Conservation (phyloP, 2,797 vertebrate genomes). For the Centropyge bicolor region DNA sequence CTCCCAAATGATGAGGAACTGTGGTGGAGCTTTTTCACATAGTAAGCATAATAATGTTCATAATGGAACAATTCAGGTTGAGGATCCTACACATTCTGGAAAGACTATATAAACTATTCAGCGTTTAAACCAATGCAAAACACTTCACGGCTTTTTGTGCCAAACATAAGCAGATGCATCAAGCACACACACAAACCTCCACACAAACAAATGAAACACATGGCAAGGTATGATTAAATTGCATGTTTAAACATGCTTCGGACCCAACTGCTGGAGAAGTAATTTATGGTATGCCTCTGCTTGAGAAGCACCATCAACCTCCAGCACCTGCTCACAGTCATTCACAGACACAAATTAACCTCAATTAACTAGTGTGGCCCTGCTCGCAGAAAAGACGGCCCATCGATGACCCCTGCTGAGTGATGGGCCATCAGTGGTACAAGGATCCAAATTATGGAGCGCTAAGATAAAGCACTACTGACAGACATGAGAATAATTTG, state of each 20-base stretch:
- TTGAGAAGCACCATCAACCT: conserved; percentile 56
- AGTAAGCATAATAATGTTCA: conserved; percentile 33
- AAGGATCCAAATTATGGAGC: conserved; percentile 63
- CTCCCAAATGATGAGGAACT: conserved; percentile 35
- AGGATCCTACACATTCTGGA: conserved; percentile 7
- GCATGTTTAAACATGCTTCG: neutral
- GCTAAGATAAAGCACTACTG: conserved; percentile 61
- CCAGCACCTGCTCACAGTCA: conserved; percentile 62
- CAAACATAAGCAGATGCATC: conserved; percentile 4
- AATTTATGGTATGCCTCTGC: conserved; percentile 33
- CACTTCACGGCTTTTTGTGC: conserved; percentile 34
- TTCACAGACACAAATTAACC: conserved; percentile 75
- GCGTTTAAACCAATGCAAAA: conserved; percentile 29
- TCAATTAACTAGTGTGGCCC: conserved; percentile 73
- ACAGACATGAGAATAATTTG: conserved; percentile 59
- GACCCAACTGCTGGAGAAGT: neutral
- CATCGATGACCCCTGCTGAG: conserved; percentile 60
- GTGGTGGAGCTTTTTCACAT: conserved; percentile 19
- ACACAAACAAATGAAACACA: conserved; percentile 5
- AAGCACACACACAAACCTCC: neutral
- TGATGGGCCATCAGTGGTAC: conserved; percentile 53
- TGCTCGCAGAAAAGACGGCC: conserved; percentile 28
- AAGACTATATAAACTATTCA: conserved; percentile 2
- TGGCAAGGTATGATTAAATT: neutral
- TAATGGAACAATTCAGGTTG: conserved; percentile 26